Evolutionary conservation across 2,113 vertebrate species (phyloP).

Genomic region (Capricornis sumatraensis): DNA sequence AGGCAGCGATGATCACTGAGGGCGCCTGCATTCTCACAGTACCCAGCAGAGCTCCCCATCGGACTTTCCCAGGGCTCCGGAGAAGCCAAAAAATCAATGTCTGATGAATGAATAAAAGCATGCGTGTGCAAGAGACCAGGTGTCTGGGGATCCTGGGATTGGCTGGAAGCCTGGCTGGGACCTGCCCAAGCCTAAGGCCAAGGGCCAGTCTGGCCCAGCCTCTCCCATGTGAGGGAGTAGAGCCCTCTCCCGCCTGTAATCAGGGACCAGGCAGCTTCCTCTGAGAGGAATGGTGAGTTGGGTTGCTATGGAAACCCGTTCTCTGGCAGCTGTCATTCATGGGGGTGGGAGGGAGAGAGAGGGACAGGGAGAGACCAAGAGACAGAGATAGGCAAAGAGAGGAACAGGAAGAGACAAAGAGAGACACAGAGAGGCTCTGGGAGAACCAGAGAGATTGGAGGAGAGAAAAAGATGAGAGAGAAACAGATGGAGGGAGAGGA

Average conservation of each 20-base stretch:
- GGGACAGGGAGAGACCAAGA: background rate
- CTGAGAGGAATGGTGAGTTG: slow-evolving; percentile 66
- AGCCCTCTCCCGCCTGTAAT: slow-evolving; percentile 47
- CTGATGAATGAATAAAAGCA: background rate
- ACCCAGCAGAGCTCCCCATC: background rate
- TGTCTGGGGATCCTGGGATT: background rate
- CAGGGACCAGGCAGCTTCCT: slow-evolving; percentile 43
- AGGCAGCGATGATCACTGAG: no score
- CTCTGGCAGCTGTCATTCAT: slow-evolving; percentile 82
- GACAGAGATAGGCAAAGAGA: background rate
- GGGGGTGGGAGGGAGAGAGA: slow-evolving; percentile 68
- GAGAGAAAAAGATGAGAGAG: background rate
- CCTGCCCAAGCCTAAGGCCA: background rate
- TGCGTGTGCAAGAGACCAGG: background rate
- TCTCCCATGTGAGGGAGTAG: background rate
- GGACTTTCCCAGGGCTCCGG: background rate
- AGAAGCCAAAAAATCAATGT: background rate
- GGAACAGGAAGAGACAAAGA: slow-evolving; percentile 60
- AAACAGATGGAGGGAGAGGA: background rate
- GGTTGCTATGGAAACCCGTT: slow-evolving; percentile 88
- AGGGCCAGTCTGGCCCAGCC: background rate
- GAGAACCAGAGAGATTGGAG: background rate
- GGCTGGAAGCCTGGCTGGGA: background rate
- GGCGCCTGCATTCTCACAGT: background rate
- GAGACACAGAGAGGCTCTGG: background rate